Base-by-base conservation (phyloP, 2,113 vertebrate species). In the Oceanites oceanicus region DNA sequence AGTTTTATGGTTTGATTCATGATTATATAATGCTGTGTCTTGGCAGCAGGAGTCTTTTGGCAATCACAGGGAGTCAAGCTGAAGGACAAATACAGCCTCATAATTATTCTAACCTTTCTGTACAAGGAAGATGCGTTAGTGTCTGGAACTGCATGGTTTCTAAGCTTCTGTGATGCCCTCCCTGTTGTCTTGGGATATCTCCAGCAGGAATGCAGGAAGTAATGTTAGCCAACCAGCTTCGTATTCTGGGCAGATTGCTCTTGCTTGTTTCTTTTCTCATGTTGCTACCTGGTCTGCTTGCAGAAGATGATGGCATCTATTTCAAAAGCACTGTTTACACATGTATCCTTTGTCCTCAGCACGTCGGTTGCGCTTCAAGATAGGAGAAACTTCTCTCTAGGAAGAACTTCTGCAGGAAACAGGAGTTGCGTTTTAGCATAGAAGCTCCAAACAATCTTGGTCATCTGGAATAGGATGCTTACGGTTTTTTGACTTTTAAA, bases 211-310 rank as follows among this genome's bases (percentile, higher is more conserved):
- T 2, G 7, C 21, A 56, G 38, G 34, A 82, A 72, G 68, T 3
- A 0, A 2, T 13, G 18, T 32, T 68, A 30, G 32, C 53, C 22
- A 42, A 0, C 13, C n/a, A 82, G 38, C 36, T 86, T 3, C 1
- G 0, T 63, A 7, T 40, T 73, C 36, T 58, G 13, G 55, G 38
- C 59, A 84, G 23, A 6, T 65, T 70, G 8, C 12, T 44, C 26
- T 56, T 85, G 56, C 32, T n/a, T 30, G 26, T n/a, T 86, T 49
- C 20, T 84, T 66, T 52, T 56, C 29, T 53, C 23, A 7, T 20
- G 13, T 65, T 86, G 27, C 45, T 81, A 22, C 62, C 44, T 71
- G 49, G 25, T 65, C 71, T 86, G 59, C 47, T 52, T 77, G 59
- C 36, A 79, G 71, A 77, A 56, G 55, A 9, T 23, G 3, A 1